phyloP scores from a whole-genome alignment of 2,113 vertebrate species.

The Benitochromis conjunctus region DNA sequence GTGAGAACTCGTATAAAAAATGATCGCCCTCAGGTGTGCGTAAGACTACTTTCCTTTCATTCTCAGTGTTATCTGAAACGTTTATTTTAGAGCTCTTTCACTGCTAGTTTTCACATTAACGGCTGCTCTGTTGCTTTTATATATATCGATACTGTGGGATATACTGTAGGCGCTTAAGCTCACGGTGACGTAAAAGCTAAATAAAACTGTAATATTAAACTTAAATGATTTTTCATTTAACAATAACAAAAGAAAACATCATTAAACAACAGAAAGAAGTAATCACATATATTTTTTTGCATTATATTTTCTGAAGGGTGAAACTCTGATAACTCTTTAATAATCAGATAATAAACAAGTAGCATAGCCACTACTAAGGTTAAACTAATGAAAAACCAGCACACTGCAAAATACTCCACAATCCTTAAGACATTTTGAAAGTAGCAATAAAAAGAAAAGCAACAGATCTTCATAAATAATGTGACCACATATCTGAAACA shows the following conservation, averaged over 20 bases:
- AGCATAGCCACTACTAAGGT: not conserved
- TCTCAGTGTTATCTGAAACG: not conserved
- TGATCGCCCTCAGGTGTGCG: not conserved
- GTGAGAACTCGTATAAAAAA: not conserved
- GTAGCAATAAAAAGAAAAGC: not conserved
- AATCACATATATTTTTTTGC: not conserved
- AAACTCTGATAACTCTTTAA: not conserved
- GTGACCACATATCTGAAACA: not conserved
- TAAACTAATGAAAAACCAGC: not conserved
- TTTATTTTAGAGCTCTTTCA: not conserved
- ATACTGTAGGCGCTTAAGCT: not conserved
- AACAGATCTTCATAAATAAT: not conserved
- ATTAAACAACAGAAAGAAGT: not conserved
- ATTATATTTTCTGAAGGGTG: not conserved
- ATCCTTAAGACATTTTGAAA: not conserved
- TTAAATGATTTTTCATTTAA: not conserved
- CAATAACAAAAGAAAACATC: not conserved
- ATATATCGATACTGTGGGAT: not conserved
- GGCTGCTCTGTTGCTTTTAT: not conserved
- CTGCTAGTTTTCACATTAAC: not conserved
- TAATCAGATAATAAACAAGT: not conserved
- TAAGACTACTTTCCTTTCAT: not conserved
- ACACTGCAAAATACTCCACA: not conserved
- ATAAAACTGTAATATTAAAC: not conserved
- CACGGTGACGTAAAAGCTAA: not conserved